Evolutionary conservation across 2,888 invertebrate genomes (phyloP).

Genomic region (Megalurothrips usitatus): DNA sequence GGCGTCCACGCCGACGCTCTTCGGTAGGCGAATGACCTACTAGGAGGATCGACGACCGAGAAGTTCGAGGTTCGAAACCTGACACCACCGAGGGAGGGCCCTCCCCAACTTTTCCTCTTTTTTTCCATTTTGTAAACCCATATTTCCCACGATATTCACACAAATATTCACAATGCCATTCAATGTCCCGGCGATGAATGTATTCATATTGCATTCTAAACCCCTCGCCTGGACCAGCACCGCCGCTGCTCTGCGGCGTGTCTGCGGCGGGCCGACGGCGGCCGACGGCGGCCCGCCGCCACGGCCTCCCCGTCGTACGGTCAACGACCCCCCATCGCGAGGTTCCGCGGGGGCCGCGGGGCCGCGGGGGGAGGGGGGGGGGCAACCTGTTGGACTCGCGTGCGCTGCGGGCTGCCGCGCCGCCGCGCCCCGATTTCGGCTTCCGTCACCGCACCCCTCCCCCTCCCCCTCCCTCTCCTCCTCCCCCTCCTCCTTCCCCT

Average conservation of each 20-base stretch:
- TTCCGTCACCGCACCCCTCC: background rate
- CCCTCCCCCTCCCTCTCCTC: background rate
- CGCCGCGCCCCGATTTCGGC: background rate
- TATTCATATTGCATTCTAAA: too few relatives aligned
- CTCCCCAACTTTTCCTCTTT: too few relatives aligned
- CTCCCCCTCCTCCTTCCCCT: background rate
- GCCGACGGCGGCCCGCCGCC: too few relatives aligned
- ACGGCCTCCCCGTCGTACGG: background rate
- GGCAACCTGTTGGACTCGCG: conserved; percentile 10
- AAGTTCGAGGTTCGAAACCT: too few relatives aligned
- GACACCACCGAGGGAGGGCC: too few relatives aligned
- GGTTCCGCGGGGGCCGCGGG: background rate
- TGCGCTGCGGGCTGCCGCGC: background rate
- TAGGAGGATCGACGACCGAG: too few relatives aligned
- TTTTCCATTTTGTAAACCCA: too few relatives aligned
- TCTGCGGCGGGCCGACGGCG: background rate
- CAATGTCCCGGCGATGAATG: too few relatives aligned
- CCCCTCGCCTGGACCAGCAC: background rate
- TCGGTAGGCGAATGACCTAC: too few relatives aligned
- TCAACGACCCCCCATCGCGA: background rate
- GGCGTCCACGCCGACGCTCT: too few relatives aligned
- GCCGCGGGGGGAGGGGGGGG: background rate
- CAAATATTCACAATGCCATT: too few relatives aligned
- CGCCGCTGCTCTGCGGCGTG: background rate
- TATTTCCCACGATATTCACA: too few relatives aligned